Evolutionary conservation across 2,113 vertebrate genomes (phyloP).

Genomic region (Tautogolabrus adspersus): DNA sequence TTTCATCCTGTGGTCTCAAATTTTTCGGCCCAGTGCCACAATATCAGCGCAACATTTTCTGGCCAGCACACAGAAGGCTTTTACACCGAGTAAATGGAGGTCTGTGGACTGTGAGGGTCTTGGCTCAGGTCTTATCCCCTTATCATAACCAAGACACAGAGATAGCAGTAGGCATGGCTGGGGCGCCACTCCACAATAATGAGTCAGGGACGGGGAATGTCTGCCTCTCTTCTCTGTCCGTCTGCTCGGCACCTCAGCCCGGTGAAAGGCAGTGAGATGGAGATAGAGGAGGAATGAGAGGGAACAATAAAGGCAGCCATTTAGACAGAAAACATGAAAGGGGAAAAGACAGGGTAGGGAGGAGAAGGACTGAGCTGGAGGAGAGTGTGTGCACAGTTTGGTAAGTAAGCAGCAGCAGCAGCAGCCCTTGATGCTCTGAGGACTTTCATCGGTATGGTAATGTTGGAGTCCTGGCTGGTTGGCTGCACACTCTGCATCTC

Average conservation of each 20-base stretch:
- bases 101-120: constrained; percentile 40
- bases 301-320: constrained; percentile 70
- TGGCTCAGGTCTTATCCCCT: constrained; percentile 62
- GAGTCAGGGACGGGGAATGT: constrained; percentile 75
- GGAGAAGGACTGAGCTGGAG: constrained; percentile 25
- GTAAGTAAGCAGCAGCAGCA: constrained; percentile 57
- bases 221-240: constrained; percentile 56
- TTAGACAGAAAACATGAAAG: constrained; percentile 49
- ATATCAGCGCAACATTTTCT: constrained; percentile 19
- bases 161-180: constrained; percentile 60
- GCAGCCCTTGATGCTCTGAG: constrained; percentile 72
- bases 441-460: constrained; percentile 77
- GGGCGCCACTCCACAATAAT: constrained; percentile 64
- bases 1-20: constrained; percentile 22
- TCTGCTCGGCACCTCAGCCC: constrained; percentile 64
- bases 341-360: constrained; percentile 40
- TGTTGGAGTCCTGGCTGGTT: constrained; percentile 63
- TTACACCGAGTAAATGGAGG: constrained; percentile 3
- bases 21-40: constrained; percentile 22
- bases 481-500: constrained; percentile 67
- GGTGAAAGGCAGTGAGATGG: constrained; percentile 53
- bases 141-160: constrained; percentile 65
- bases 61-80: constrained; percentile 14
- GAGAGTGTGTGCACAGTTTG: constrained; percentile 62
- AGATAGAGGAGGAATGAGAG: constrained; percentile 68